phyloP scores from a whole-genome alignment of 2,888 invertebrate genomes.

The Beris chalybata region DNA sequence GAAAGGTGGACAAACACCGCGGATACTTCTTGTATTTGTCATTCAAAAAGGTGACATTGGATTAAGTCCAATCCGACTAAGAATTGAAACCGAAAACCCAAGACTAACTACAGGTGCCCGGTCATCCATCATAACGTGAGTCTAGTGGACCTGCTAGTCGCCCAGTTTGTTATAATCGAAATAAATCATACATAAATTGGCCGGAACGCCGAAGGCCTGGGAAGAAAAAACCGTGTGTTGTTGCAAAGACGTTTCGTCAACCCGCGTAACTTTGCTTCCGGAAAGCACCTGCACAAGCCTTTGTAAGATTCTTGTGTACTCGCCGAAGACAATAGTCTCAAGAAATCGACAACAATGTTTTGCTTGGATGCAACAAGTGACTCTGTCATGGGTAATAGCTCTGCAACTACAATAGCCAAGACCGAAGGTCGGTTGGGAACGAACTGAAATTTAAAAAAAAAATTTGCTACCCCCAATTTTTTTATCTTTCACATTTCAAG shows the following conservation, averaged over 20 bases:
- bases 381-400: constrained; percentile 3
- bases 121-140: constrained; percentile 10
- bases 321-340: constrained; percentile 6
- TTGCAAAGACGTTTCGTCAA: neutral
- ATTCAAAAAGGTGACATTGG: too few relatives aligned
- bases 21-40: too few relatives aligned
- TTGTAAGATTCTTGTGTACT: neutral
- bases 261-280: constrained; percentile 19
- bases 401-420: neutral
- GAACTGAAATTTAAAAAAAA: too few relatives aligned
- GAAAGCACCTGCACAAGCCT: constrained; percentile 2
- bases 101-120: neutral
- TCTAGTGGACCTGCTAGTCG: neutral
- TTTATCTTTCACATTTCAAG: too few relatives aligned
- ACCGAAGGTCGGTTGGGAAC: too few relatives aligned
- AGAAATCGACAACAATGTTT: constrained; percentile 4
- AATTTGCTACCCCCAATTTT: too few relatives aligned
- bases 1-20: neutral
- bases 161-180: neutral
- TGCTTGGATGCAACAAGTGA: neutral
- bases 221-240: neutral
- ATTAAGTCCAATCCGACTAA: too few relatives aligned
- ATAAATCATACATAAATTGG: constrained; percentile 5
- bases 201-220: too few relatives aligned
- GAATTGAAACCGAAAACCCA: neutral